A percentile compares a stretch with the other conserved stretches of the same genome.
phyloP scores from a whole-genome alignment of 2,888 invertebrate species.

The Leptinotarsa peninsularis region DNA sequence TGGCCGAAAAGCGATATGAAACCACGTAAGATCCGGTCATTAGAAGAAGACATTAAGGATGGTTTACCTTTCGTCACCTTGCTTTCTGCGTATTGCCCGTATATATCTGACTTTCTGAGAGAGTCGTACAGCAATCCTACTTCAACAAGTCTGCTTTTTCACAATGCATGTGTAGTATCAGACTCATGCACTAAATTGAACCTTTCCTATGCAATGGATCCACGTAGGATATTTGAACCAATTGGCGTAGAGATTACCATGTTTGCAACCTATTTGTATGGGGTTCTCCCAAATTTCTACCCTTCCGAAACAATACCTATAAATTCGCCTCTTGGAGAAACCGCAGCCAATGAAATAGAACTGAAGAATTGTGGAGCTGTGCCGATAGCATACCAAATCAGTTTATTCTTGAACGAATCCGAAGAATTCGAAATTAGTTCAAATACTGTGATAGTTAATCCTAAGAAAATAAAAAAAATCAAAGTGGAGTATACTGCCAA shows the following conservation, averaged over 20 bases:
- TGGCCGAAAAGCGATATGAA: slow-evolving; percentile 65
- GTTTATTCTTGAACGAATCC: slow-evolving; percentile 55
- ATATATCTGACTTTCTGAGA: slow-evolving; percentile 65
- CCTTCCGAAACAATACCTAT: slow-evolving; percentile 67
- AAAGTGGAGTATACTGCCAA: slow-evolving; percentile 56
- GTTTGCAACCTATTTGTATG: slow-evolving; percentile 69
- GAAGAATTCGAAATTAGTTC: slow-evolving; percentile 50
- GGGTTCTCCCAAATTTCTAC: slow-evolving; percentile 69
- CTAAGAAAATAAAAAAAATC: slow-evolving; percentile 38
- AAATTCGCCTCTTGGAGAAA: slow-evolving; percentile 67
- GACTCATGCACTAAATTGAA: slow-evolving; percentile 70
- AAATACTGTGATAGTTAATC: slow-evolving; percentile 33
- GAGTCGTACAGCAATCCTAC: slow-evolving; percentile 66
- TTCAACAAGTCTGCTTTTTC: slow-evolving; percentile 65
- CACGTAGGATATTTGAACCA: slow-evolving; percentile 69
- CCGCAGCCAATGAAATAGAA: slow-evolving; percentile 63
- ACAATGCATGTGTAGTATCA: slow-evolving; percentile 67
- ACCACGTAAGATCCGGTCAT: slow-evolving; percentile 60
- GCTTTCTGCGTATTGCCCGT: slow-evolving; percentile 72
- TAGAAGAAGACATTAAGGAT: slow-evolving; percentile 69
- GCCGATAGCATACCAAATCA: slow-evolving; percentile 52
- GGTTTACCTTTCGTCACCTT: slow-evolving; percentile 70
- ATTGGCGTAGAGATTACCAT: slow-evolving; percentile 72
- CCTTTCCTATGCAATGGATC: slow-evolving; percentile 70
- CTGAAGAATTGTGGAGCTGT: slow-evolving; percentile 62